Percentiles rank a stretch among this genome's conserved stretches.
Conservation (phyloP, 2,888 invertebrate species). For the Patella ulyssiponensis region DNA sequence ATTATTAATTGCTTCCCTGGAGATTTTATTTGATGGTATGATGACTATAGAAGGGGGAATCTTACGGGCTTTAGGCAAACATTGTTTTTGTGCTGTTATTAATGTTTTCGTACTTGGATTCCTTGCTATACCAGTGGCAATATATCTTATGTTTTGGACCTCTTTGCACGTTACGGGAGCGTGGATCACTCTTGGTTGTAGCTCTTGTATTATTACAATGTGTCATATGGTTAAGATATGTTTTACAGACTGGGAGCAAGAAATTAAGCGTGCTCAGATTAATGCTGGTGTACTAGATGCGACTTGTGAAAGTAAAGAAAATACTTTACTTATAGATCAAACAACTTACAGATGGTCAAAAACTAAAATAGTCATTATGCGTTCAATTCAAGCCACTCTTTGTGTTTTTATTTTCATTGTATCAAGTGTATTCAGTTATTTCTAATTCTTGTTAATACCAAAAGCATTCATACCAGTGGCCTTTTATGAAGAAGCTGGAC, state of each 20-base stretch:
- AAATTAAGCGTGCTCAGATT: not conserved
- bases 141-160: not conserved
- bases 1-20: not conserved
- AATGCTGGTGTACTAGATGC: not conserved
- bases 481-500: no score
- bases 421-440: no score
- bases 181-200: not conserved
- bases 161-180: not conserved
- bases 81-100: not conserved
- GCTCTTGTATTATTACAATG: not conserved
- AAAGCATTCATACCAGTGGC: no score
- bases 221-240: not conserved
- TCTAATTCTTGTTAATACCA: no score
- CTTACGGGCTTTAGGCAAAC: not conserved
- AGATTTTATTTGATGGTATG: not conserved
- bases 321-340: not conserved
- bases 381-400: no score
- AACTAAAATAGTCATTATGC: no score
- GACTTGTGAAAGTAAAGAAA: not conserved
- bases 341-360: no score
- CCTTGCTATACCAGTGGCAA: not conserved
- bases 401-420: no score
- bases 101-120: not conserved
- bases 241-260: not conserved
- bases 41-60: not conserved